phyloP scores from a whole-genome alignment of 2,797 vertebrate genomes.

The Intellagama lesueurii region DNA sequence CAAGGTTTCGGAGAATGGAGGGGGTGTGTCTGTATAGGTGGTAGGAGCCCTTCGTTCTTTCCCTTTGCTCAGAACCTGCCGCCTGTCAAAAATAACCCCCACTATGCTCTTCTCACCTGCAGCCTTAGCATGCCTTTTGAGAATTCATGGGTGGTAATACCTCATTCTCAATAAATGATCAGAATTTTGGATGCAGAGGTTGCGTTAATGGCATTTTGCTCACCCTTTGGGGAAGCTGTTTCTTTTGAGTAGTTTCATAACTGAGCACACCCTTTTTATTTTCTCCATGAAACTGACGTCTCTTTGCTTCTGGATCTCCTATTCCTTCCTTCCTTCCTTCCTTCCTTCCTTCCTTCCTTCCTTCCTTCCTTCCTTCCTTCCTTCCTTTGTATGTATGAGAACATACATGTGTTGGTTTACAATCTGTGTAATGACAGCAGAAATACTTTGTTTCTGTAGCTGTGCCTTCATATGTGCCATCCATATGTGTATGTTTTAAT shows the following conservation, averaged over 20 bases:
- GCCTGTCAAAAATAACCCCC: background rate
- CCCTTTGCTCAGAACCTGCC: accelerated
- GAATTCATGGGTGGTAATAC: background rate
- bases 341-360: background rate
- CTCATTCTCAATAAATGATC: background rate
- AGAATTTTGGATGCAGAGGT: accelerated
- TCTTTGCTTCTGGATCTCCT: background rate
- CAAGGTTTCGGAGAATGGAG: slow-evolving; percentile 23
- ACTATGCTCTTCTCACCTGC: background rate
- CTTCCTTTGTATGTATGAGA: background rate
- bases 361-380: background rate
- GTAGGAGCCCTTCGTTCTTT: accelerated
- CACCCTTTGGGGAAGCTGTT: background rate
- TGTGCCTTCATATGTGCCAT: no score
- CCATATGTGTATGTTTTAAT: no score
- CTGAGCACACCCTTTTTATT: slow-evolving; percentile 1
- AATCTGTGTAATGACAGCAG: no score
- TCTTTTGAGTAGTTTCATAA: background rate
- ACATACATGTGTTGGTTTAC: no score
- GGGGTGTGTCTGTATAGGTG: slow-evolving; percentile 40
- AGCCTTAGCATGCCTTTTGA: background rate
- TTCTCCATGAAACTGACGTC: slow-evolving; percentile 1
- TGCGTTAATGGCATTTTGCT: accelerated
- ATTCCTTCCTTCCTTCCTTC: no score
- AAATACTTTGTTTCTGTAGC: no score